phyloP scores from a whole-genome alignment of 2,888 invertebrate species.

The Digitonthophagus gazella region DNA sequence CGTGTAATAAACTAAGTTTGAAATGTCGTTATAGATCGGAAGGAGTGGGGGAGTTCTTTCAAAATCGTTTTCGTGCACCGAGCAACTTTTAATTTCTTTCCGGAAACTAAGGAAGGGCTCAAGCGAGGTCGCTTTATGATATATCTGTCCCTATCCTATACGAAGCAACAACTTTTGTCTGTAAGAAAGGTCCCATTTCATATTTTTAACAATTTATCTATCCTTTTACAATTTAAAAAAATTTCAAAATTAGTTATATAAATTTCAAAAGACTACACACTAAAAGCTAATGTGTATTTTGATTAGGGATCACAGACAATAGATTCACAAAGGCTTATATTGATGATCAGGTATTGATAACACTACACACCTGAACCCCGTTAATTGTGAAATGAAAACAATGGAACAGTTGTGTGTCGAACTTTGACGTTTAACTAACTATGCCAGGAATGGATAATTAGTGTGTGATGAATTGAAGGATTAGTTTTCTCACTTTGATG shows the following conservation, averaged over 20 bases:
- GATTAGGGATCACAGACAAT: too few relatives aligned
- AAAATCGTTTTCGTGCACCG: neutral
- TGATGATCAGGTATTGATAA: neutral
- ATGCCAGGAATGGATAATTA: neutral
- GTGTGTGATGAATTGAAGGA: too few relatives aligned
- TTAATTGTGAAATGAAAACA: neutral
- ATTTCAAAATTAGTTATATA: too few relatives aligned
- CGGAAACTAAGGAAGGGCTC: neutral
- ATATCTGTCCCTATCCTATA: neutral
- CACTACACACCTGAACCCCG: neutral
- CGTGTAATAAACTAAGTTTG: constrained; percentile 36
- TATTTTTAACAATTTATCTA: too few relatives aligned
- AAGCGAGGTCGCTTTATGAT: neutral
- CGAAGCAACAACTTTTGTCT: too few relatives aligned
- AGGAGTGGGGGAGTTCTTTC: too few relatives aligned
- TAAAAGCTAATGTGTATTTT: too few relatives aligned
- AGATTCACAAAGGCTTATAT: neutral
- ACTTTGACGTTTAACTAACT: neutral
- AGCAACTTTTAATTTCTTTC: neutral
- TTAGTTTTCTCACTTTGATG: too few relatives aligned
- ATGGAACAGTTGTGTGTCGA: neutral
- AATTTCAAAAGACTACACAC: too few relatives aligned
- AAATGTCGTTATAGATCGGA: constrained; percentile 31
- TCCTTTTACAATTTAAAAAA: too few relatives aligned
- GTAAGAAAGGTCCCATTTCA: too few relatives aligned